Evolutionary conservation across 2,797 vertebrate species (phyloP), one percentile per base, ranked within the genome.

Genomic region (Numenius phaeopus): DNA sequence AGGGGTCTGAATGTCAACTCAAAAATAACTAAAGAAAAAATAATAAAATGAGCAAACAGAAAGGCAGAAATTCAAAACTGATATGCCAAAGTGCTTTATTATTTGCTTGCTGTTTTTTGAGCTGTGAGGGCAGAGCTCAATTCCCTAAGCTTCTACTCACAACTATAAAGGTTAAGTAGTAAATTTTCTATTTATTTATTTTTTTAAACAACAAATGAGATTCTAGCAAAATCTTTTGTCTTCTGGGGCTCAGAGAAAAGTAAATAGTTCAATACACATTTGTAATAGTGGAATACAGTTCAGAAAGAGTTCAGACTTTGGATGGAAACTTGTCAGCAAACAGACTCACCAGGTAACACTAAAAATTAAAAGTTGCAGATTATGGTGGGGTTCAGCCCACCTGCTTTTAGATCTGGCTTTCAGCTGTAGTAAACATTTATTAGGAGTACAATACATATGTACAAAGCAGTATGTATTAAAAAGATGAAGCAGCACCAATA

Each of bases 381-480:
- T 39, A 46, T 14, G 6, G 13, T 23, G 27, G 21, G 11, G 9
- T 64, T 75, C 29, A 81, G 15, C 16, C 22, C 18, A 78, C 3
- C 21, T 61, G 21, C 10, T 57, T 65, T 70, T 65, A 30, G 14
- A 66, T 17, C 23, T 44, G 21, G 2, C 29, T 91, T 44, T 82
- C 32, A 64, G 16, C 10, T 59, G 15, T 8, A 91, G 11, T 21
- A 83, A 50, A 17, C 15, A n/a, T n/a, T 70, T 49, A 4, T 27
- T 64, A 67, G 6, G 4, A 64, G 40, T 84, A 39, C 2, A 34
- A 23, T 26, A 46, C 0, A 0, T 30, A 19, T 6, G 5, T 70
- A 42, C 26, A 65, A 42, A 83, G 14, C 15, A 32, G 15, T 4
- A 14, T 22, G 8, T 69, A 21, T 57, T 78, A 52, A 57, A 78